Base-by-base conservation (phyloP, 2,888 invertebrate genomes). In the Melieria picta region DNA sequence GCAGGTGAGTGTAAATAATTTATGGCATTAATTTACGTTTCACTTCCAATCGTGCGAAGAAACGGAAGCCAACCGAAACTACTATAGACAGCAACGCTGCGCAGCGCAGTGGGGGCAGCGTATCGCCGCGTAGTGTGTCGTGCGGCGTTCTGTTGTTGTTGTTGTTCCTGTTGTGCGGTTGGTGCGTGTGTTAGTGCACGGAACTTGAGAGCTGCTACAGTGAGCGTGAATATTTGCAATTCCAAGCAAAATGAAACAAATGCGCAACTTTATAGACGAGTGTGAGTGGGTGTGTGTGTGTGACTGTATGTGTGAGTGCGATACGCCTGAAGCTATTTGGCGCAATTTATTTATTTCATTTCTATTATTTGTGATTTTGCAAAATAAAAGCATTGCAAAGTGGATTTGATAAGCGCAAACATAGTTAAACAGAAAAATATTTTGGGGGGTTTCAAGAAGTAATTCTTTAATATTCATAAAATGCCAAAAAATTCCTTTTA, bases 1-100 rank as follows among this genome's bases (percentile, higher is more conserved):
- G 78, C 81, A 82, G 82, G 80, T 81, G 79, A 80, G 78, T 80
- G 81, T 82, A 80, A 83, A 82, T 82, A 82, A 82, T 82, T 82
- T 82, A 82, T 82, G 78, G 80, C 83, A 80, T 82, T 82, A 81
- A 81, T 81, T 82, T 82, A 81, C 79, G 81, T 78, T 83, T 80
- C 83, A 76, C 80, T 77, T 78, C 45, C 64, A 70, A 81, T 82
- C 81, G 81, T 79, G 76, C 77, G 76, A 79, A 79, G 77, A 77
- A 77, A 78, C 79, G 75, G 78, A 76, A 77, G 75, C 73, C 72
- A 76, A 74, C 55, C 16, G 45, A 52, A 47, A 60, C 67, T 46
- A 60, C 65, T 3, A 50, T 48, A 45, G 56, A 66, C 7, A 50
- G 11, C n/a, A 30, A 2, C 1, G 16, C 16, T 1, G 30, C 30